These are phyloP conservation scores for Garra rufa DNA, from an alignment of 2,113 vertebrate species.

Conservation along the genomic window DNA sequence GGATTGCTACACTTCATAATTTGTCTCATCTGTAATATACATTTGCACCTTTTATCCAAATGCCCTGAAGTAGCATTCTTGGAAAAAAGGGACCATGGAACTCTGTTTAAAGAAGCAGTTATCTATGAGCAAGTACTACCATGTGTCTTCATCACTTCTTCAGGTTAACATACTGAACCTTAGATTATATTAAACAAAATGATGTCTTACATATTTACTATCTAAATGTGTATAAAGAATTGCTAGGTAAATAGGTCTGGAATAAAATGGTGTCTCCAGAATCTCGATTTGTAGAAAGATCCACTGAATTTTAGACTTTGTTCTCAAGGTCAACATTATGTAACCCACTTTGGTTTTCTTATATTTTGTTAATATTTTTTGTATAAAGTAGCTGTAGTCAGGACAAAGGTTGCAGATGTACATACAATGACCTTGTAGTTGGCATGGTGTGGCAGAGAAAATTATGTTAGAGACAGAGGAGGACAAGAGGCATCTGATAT, in stretches of 20 bases:
- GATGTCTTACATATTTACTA: background rate
- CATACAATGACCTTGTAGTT: constrained; percentile 41
- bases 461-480: background rate
- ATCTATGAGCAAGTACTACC: constrained; percentile 8
- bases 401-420: constrained; percentile 55
- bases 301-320: constrained; percentile 6
- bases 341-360: constrained; percentile 43
- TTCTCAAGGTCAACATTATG: constrained; percentile 27
- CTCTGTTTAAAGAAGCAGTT: background rate
- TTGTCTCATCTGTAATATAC: background rate
- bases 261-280: constrained; percentile 2
- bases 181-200: background rate
- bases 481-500: background rate
- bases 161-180: background rate
- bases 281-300: background rate
- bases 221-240: background rate
- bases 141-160: constrained; percentile 8
- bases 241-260: background rate
- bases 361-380: constrained; percentile 37
- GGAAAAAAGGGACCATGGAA: background rate
- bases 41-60: background rate
- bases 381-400: constrained; percentile 44
- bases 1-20: constrained; percentile 16
- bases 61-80: background rate
- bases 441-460: constrained; percentile 33